Conservation (phyloP, 2,113 vertebrate species). For the Macrotis lagotis region DNA sequence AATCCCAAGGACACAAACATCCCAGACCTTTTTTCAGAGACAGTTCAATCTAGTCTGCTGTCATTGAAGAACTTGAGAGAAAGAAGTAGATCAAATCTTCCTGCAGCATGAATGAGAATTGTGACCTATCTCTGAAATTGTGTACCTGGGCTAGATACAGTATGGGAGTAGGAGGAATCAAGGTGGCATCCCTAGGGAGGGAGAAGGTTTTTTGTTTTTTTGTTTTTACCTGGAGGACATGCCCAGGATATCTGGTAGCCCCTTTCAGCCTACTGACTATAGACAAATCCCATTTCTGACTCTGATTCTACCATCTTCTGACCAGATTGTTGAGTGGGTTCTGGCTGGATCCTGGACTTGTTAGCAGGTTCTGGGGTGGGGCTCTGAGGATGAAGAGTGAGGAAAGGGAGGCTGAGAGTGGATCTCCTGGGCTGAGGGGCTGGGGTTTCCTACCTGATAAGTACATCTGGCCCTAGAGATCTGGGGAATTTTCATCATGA, state of each 20-base stretch:
- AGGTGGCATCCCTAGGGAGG: no score
- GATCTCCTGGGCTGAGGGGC: background rate
- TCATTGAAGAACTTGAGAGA: background rate
- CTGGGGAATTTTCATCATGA: no score
- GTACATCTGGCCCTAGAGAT: no score
- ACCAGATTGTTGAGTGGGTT: background rate
- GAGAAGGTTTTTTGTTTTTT: background rate
- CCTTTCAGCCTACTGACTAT: background rate
- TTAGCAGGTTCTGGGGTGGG: no score
- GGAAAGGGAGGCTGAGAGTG: background rate
- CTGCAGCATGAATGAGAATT: no score
- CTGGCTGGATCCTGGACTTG: no score
- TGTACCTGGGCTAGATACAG: background rate
- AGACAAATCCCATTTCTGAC: background rate
- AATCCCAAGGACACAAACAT: background rate
- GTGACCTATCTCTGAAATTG: background rate
- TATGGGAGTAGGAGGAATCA: background rate
- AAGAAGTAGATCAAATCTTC: background rate
- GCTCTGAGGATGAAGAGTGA: background rate
- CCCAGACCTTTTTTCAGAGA: background rate
- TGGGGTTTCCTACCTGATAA: no score
- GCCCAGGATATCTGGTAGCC: no score
- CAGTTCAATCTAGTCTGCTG: background rate
- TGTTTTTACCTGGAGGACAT: background rate
- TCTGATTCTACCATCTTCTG: background rate